A percentile compares a stretch with the other conserved stretches of the same genome.
phyloP scores from a whole-genome alignment of 2,797 vertebrate species.

The Mallotus villosus region DNA sequence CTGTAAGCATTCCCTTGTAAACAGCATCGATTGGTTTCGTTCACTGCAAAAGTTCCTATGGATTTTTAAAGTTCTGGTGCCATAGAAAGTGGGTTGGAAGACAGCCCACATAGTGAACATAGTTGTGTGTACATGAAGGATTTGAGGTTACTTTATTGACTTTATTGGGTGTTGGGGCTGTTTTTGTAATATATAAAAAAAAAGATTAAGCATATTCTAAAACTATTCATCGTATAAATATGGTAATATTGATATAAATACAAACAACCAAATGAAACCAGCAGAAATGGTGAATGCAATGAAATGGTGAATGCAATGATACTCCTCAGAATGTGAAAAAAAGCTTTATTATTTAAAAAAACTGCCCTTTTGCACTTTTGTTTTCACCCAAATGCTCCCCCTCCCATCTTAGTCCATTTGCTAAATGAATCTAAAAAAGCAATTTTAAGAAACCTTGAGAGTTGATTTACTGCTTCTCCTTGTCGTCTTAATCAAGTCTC shows the following conservation, averaged over 20 bases:
- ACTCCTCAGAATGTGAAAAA: conserved; percentile 65
- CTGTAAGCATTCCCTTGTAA: conserved; percentile 40
- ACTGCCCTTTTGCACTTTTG: conserved; percentile 60
- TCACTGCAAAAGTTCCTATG: conserved; percentile 12
- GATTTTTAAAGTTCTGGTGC: conserved; percentile 11
- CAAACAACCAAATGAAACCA: conserved; percentile 49
- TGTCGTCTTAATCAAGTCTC: conserved; percentile 94
- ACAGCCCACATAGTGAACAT: neutral
- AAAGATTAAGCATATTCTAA: no score
- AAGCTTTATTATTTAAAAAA: conserved; percentile 74
- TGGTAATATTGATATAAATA: conserved; percentile 27
- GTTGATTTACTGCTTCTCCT: conserved; percentile 88
- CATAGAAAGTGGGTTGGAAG: neutral
- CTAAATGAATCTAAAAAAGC: conserved; percentile 76
- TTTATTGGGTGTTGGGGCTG: neutral
- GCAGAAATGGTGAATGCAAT: conserved; percentile 50
- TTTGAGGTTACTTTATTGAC: conserved; percentile 4
- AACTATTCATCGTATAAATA: conserved; percentile 9
- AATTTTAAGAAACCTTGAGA: conserved; percentile 88
- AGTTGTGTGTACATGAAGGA: neutral
- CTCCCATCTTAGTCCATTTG: conserved; percentile 26
- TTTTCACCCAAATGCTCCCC: conserved; percentile 63
- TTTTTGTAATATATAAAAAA: no score
- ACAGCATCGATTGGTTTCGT: conserved; percentile 23
- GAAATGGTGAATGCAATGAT: conserved; percentile 48